phyloP scores from a whole-genome alignment of 1,140 invertebrate genomes.

The Propsilocerus akamusi region DNA sequence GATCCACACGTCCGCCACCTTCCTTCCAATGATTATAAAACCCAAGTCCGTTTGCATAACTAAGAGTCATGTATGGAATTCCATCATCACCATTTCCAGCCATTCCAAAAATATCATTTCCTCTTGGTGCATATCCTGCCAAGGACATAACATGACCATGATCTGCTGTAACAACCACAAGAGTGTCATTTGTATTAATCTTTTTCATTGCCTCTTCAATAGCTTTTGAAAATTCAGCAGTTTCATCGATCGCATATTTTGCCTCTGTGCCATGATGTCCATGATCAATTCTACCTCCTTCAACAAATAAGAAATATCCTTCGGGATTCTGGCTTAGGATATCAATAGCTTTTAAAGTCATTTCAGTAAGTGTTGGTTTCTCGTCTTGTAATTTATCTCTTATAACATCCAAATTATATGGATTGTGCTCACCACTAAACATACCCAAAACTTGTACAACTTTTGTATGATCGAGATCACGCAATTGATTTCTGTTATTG shows the following conservation, averaged over 20 bases:
- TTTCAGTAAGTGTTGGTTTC: slow-evolving; percentile 50
- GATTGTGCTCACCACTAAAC: background rate
- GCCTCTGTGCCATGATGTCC: slow-evolving; percentile 61
- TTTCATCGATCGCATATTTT: slow-evolving; percentile 51
- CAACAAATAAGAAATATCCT: slow-evolving; percentile 51
- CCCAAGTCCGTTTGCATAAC: slow-evolving; percentile 50
- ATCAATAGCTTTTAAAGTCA: slow-evolving; percentile 62
- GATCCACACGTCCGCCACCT: slow-evolving; percentile 26
- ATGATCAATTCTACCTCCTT: slow-evolving; percentile 55
- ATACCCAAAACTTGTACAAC: background rate
- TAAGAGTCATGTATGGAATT: slow-evolving; percentile 46
- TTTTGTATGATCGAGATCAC: background rate
- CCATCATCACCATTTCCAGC: slow-evolving; percentile 15
- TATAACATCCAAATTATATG: slow-evolving; percentile 32
- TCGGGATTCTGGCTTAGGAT: slow-evolving; percentile 45
- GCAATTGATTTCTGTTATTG: background rate
- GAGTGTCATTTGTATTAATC: slow-evolving; percentile 45
- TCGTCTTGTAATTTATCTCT: slow-evolving; percentile 18
- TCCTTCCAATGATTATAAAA: background rate
- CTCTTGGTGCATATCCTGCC: slow-evolving; percentile 37
- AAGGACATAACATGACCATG: slow-evolving; percentile 56
- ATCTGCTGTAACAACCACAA: slow-evolving; percentile 54
- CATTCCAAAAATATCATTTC: slow-evolving; percentile 31
- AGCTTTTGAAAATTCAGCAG: slow-evolving; percentile 48
- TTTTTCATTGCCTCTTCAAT: slow-evolving; percentile 40